A percentile compares a stretch with the other conserved stretches of the same genome.
phyloP scores from a whole-genome alignment of 1,140 invertebrate genomes.

The Coboldia fuscipes region DNA sequence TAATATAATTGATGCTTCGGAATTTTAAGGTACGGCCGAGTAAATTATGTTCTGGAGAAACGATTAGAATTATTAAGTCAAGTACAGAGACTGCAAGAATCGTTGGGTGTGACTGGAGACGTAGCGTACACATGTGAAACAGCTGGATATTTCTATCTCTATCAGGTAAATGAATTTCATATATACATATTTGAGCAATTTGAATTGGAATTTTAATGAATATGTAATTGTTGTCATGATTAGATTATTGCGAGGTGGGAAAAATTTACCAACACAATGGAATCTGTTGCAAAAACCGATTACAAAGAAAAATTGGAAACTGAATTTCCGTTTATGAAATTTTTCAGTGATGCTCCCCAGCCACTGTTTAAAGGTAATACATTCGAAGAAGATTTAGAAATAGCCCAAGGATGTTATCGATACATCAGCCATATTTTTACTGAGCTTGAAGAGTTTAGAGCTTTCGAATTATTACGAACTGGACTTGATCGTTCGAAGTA shows the following conservation, averaged over 20 bases:
- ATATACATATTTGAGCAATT: too few relatives aligned
- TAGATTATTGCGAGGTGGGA: conserved; percentile 78
- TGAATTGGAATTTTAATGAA: too few relatives aligned
- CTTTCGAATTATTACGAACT: conserved; percentile 89
- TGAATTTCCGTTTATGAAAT: conserved; percentile 81
- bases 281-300: conserved; percentile 6
- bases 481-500: conserved; percentile 92
- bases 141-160: conserved; percentile 79
- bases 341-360: conserved; percentile 81
- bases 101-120: conserved; percentile 60
- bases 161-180: conserved; percentile 33
- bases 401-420: conserved; percentile 81
- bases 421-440: conserved; percentile 93
- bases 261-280: conserved; percentile 36
- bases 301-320: conserved; percentile 19
- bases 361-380: conserved; percentile 67
- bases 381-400: conserved; percentile 74
- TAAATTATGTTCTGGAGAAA: conserved; percentile 94
- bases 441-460: conserved; percentile 92
- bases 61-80: conserved; percentile 74
- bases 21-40: conserved; percentile 78
- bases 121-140: conserved; percentile 97
- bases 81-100: conserved; percentile 75
- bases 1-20: too few relatives aligned
- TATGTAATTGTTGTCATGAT: background rate